phyloP scores from a whole-genome alignment of 2,797 vertebrate genomes.

The Ptychobarbus kaznakovi region DNA sequence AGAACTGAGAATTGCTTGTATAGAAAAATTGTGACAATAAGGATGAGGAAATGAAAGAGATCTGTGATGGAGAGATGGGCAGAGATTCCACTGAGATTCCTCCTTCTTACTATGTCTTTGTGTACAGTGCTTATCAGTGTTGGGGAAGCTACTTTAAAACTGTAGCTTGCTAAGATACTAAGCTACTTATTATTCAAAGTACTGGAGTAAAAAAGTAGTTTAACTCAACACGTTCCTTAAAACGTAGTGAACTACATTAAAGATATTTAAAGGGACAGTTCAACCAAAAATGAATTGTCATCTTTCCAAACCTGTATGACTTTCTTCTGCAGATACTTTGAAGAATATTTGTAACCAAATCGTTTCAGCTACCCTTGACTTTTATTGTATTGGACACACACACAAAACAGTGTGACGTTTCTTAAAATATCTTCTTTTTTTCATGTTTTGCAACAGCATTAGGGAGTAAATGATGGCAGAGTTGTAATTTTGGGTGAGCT shows the following conservation, averaged over 20 bases:
- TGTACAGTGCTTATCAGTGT: background rate
- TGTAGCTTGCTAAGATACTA: background rate
- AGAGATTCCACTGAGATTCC: background rate
- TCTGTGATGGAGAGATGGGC: background rate
- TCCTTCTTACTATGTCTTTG: background rate
- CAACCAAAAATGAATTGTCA: background rate
- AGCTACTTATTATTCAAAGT: background rate
- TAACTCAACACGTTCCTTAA: background rate
- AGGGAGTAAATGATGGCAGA: background rate
- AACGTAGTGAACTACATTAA: background rate
- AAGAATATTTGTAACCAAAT: background rate
- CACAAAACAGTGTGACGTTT: background rate
- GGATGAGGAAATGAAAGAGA: background rate
- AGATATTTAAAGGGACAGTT: background rate
- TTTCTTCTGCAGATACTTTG: background rate
- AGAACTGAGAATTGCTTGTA: constrained; percentile 1
- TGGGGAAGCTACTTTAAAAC: background rate
- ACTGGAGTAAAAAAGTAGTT: background rate
- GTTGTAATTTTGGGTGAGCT: background rate
- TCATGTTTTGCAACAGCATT: background rate
- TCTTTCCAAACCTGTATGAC: background rate
- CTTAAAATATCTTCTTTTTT: background rate
- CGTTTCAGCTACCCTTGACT: background rate
- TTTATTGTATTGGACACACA: background rate
- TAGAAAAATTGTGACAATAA: background rate